Conservation (phyloP, 2,797 vertebrate species). For the Sitta carolinensis region DNA sequence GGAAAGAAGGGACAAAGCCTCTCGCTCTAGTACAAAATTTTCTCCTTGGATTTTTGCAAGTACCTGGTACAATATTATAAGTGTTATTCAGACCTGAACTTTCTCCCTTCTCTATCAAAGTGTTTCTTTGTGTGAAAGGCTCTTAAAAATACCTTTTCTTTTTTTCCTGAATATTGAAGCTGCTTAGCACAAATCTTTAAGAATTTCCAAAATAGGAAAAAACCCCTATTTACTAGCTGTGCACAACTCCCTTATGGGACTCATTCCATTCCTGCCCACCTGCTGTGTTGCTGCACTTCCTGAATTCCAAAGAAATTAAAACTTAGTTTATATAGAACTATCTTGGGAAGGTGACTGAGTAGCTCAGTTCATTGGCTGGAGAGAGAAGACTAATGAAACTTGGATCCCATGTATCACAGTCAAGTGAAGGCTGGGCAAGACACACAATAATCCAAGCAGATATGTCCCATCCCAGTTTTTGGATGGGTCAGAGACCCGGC, state of each 20-base stretch:
- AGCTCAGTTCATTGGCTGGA: not conserved
- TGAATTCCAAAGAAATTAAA: constrained; percentile 58
- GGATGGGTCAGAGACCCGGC: not conserved
- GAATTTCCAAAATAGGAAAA: constrained; percentile 60
- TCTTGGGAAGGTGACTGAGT: constrained; percentile 28
- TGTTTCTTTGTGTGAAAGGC: not conserved
- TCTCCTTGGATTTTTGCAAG: not conserved
- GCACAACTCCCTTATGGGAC: constrained; percentile 42
- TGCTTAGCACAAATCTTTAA: not conserved
- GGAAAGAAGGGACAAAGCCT: not conserved
- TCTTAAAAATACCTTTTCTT: constrained; percentile 14
- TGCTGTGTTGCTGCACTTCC: constrained; percentile 32
- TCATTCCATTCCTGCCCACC: constrained; percentile 46
- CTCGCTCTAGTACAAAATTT: not conserved
- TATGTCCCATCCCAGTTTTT: not conserved
- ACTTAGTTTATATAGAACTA: not conserved
- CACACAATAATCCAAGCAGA: not conserved
- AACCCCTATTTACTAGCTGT: constrained; percentile 6
- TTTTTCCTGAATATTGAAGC: not conserved
- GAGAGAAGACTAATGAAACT: not conserved
- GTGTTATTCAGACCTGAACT: not conserved
- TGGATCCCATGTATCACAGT: not conserved
- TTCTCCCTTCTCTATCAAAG: not conserved
- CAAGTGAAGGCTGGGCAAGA: not conserved
- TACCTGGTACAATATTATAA: not conserved